Evolutionary conservation across 2,113 vertebrate genomes (phyloP), one percentile per base, ranked within the genome.

Genomic region (Prunella himalayana): DNA sequence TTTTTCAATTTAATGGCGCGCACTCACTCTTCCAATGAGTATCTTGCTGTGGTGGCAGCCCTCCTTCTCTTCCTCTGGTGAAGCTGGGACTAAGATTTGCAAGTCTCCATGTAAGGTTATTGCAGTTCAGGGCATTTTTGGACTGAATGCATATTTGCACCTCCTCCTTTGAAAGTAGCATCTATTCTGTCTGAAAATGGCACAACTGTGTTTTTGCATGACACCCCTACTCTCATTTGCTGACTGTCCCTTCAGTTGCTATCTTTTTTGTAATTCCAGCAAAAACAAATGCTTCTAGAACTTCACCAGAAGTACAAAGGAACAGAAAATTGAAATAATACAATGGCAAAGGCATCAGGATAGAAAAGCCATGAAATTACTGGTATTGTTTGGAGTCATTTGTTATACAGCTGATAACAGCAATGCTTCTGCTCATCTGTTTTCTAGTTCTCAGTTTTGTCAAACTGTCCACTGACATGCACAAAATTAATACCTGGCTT

Each of bases 301-400:
- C 83, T 94, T 95, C 77, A 91, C 84, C 77, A 94, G 81, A 91
- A 94, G 42, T 79, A 90, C 91, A 87, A 92, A 76, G 86, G 80
- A 96, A 93, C 70, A 87, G 75, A 92, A 94, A 95, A 78, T 16
- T 83, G 77, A 97, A 97, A 92, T 94, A 93, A 94, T 76, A 97
- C 95, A 91, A 97, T 94, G 80, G 82, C 93, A 97, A 97, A 97
- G 89, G 95, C 90, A 96, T 78, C 70, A 91, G 9, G 13, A 90
- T 68, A 76, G 91, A 94, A 94, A 82, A 95, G 88, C 39, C 94
- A 97, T 33, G 88, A 96, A 95, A 96, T 77, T 91, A 87, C 44
- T 76, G 56, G 89, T 88, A 96, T 68, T 90, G 93, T 54, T 93
- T 92, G 73, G 69, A 94, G 64, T 64, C 78, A 72, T 21, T 92